These are phyloP conservation scores for Pantherophis vulpinus DNA, from an alignment of 2,797 vertebrate genomes.

Conservation along the genomic window DNA sequence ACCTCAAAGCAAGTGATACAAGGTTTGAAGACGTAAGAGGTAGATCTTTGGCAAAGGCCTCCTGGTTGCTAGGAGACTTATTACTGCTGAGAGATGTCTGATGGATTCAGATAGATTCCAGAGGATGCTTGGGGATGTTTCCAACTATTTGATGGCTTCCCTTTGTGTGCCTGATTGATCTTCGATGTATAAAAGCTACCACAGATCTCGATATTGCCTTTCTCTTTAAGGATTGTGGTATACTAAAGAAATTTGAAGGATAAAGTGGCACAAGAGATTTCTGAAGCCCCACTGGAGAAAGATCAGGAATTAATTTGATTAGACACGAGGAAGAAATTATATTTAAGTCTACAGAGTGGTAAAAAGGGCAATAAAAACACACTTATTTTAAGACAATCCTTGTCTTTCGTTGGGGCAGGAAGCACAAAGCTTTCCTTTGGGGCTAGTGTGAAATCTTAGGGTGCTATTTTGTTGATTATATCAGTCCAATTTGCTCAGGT, in stretches of 20 bases:
- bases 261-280: neutral
- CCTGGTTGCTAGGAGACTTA: neutral
- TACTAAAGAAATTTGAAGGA: neutral
- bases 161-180: neutral
- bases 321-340: neutral
- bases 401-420: neutral
- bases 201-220: neutral
- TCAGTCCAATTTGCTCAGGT: neutral
- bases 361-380: neutral
- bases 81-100: neutral
- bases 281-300: neutral
- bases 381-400: neutral
- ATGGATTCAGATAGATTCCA: neutral
- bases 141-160: neutral
- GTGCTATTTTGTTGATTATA: neutral
- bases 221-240: neutral
- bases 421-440: neutral
- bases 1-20: neutral
- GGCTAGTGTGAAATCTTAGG: neutral
- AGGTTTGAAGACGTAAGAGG: neutral
- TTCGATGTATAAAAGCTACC: neutral
- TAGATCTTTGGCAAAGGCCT: neutral
- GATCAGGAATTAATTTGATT: neutral
- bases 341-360: neutral
- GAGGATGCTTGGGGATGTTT: neutral